A percentile compares a stretch with the other conserved stretches of the same genome.
Conservation (phyloP, 2,113 vertebrate species). For the Platysternon megacephalum region DNA sequence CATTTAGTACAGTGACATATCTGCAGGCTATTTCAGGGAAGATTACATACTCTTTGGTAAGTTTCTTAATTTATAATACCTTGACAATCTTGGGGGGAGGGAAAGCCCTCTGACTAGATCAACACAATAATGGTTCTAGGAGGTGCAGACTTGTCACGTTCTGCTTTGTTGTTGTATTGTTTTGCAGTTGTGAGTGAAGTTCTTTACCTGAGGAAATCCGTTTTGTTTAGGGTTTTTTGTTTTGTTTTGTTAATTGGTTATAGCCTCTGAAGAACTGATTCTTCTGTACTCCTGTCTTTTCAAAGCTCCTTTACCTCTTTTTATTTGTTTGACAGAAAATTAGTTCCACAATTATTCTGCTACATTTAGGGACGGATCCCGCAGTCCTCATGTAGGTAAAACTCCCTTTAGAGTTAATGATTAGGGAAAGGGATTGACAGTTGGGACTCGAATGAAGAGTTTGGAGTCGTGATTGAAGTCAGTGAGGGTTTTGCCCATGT, state of each 20-base stretch:
- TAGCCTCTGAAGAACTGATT: not conserved
- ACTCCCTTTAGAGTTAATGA: not conserved
- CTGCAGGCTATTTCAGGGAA: slow-evolving; percentile 87
- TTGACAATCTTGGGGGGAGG: slow-evolving; percentile 75
- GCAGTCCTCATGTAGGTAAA: not conserved
- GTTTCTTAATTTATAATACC: slow-evolving; percentile 88
- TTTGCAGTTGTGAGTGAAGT: not conserved
- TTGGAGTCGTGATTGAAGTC: not conserved
- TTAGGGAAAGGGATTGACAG: not conserved
- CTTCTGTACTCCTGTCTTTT: not conserved
- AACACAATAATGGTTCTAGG: slow-evolving; percentile 50
- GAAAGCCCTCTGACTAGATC: slow-evolving; percentile 49
- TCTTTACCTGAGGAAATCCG: not conserved
- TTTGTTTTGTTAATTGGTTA: not conserved
- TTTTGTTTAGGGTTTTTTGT: not conserved
- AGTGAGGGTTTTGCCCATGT: not conserved
- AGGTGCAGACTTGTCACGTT: not conserved
- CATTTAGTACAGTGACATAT: slow-evolving; percentile 91
- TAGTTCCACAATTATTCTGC: not conserved
- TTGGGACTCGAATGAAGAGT: not conserved
- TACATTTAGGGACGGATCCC: not conserved
- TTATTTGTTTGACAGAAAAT: not conserved
- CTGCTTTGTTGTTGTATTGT: not conserved
- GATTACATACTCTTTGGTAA: slow-evolving; percentile 86
- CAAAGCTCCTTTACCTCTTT: not conserved